Percentiles rank a stretch among this genome's conserved stretches.
These are phyloP conservation scores for Ephialtes manifestator DNA, from an alignment of 2,888 invertebrate genomes.

Conservation along the genomic window DNA sequence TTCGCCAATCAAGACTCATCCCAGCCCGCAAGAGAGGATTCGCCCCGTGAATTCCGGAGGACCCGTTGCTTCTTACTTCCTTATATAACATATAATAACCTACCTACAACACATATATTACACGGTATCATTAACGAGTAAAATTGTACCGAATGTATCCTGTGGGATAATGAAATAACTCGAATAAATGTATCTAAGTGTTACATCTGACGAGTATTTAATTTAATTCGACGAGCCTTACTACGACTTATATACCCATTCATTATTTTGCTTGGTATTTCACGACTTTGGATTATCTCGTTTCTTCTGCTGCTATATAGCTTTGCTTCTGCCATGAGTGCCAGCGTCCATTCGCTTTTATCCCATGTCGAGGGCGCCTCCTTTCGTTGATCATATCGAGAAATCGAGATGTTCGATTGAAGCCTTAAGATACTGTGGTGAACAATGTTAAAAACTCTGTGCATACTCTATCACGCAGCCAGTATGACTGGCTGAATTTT, in stretches of 20 bases:
- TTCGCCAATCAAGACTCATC: constrained; percentile 67
- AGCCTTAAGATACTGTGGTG: constrained; percentile 42
- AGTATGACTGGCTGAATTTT: constrained; percentile 47
- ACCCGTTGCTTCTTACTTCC: constrained; percentile 55
- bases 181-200: constrained; percentile 61
- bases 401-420: constrained; percentile 62
- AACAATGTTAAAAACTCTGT: constrained; percentile 34
- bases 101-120: constrained; percentile 20
- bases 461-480: constrained; percentile 27
- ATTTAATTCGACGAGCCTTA: constrained; percentile 60
- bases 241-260: constrained; percentile 43
- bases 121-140: constrained; percentile 56
- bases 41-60: constrained; percentile 61
- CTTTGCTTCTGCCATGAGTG: constrained; percentile 15
- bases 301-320: neutral
- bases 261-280: constrained; percentile 68
- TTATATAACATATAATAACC: constrained; percentile 32
- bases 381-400: constrained; percentile 56
- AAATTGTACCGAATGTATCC: constrained; percentile 44
- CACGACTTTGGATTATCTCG: constrained; percentile 63
- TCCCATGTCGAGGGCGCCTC: constrained; percentile 39
- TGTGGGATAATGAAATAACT: constrained; percentile 51
- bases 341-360: constrained; percentile 51
- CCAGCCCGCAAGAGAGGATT: constrained; percentile 55
- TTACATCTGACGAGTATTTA: constrained; percentile 54